Evolutionary conservation across 2,888 invertebrate species (phyloP), one percentile per base, ranked within the genome.

Genomic region (Chrysomela aeneicollis): DNA sequence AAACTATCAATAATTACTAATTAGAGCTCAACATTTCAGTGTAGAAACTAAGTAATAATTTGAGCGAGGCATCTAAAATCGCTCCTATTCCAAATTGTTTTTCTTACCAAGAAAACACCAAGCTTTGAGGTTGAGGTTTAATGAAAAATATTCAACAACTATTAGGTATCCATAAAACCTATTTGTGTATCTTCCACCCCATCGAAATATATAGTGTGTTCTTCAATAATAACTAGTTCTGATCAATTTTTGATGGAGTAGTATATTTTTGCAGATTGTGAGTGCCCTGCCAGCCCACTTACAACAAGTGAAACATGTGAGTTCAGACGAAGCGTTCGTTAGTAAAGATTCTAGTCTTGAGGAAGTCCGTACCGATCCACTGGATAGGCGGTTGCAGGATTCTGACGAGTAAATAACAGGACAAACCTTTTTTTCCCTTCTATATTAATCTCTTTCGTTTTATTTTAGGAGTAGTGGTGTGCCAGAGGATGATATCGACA

Each of bases 321-420:
- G 84, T 70, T 80, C 81, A 2, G 86, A 87, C 69, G 86, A 86
- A 73, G 85, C 86, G 2, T 84, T 86, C 61, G 71, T 79, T 9
- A 80, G 79, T 63, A 87, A 86, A 76, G 86, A 85, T 66, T 86
- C 85, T 55, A 87, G 87, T 77, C 85, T 85, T 67, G 87, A 87
- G 74, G 85, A 85, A 70, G 73, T 85, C 63, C 66, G 71, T 12
- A 35, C 64, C 21, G 72, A 71, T 46, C 68, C 67, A 15, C 26
- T 58, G 26, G 71, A 74, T n/a, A 68, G 67, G 58, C 67, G 68
- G 62, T 42, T 73, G 32, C 71, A 73, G 57, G 82, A 82, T 75
- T 82, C 82, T 4, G 82, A 82, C 66, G 82, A 82, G 82, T 84
- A 78, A 74, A 82, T 81, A 12, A 35, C 10, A 35, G 12, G 6